Base-by-base conservation (phyloP, 2,113 vertebrate species). In the Phylloscopus trochiloides region DNA sequence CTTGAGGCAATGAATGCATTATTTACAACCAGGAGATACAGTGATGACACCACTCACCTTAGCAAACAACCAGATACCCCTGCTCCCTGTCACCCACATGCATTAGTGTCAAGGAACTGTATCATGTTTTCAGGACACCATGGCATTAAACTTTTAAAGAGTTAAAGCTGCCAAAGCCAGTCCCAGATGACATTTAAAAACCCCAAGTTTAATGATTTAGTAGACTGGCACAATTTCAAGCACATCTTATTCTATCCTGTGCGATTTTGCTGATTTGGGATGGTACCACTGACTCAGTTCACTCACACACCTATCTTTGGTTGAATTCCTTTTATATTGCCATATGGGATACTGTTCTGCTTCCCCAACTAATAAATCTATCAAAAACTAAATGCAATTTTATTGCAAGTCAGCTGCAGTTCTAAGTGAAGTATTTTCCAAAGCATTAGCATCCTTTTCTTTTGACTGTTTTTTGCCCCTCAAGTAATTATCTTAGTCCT, bases 131-230 rank as follows among this genome's bases (percentile, higher is more conserved):
- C 88, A 91, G 90, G 95, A 93, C 88, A 83, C 51, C 16, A 6
- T 1, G 15, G 32, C 94, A 97, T 96, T 96, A 97, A 97, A 97
- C 47, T 94, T 96, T 96, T 88, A 95, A 91, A 85, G 67, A 81
- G 74, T 90, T 86, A 96, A 95, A 93, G 90, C 71, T 93, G 94
- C 96, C 88, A 84, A 90, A 51, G 85, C 86, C 86, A n/a, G 77
- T 48, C 87, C 78, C 54, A 67, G 80, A 26, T 94, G 90, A 88
- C 91, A 92, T 86, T 75, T 86, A 80, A 78, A 82, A 92, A 61
- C 17, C 50, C n/a, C 54, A 36, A 75, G 58, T 80, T 94, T 87
- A 96, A 96, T 94, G 73, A 92, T 96, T 96, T 78, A 96, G 80
- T 70, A 86, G 84, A 55, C 1, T 34, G 88, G 86, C 87, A 81